These are phyloP conservation scores for Melitaea athalia DNA, from an alignment of 2,888 invertebrate species.

Conservation along the genomic window DNA sequence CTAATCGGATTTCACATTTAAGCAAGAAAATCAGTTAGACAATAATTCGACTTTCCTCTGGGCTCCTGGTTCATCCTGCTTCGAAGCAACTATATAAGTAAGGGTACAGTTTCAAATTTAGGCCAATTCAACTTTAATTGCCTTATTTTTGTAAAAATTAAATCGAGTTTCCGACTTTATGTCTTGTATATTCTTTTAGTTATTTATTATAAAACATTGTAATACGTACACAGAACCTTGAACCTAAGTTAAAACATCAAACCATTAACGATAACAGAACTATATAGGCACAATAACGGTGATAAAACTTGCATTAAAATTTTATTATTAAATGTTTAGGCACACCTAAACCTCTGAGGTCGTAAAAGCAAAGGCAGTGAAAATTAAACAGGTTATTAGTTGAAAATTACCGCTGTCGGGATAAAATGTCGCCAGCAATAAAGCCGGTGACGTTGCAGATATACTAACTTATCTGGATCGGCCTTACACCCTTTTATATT, in stretches of 20 bases:
- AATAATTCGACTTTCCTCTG: too few species aligned
- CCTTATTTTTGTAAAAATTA: too few species aligned
- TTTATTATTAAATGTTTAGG: conserved; percentile 11
- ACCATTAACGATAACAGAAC: neutral
- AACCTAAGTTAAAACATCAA: neutral
- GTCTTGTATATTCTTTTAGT: too few species aligned
- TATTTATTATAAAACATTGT: too few species aligned
- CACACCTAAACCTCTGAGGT: conserved; percentile 15
- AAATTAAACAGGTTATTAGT: conserved; percentile 78
- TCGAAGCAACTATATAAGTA: too few species aligned
- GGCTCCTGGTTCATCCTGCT: too few species aligned
- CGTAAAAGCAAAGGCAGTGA: conserved; percentile 55
- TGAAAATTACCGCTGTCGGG: conserved; percentile 74
- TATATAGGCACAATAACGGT: neutral
- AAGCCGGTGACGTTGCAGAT: conserved; percentile 48
- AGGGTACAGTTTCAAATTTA: too few species aligned
- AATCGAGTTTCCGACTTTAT: too few species aligned
- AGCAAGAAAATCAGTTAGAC: too few species aligned
- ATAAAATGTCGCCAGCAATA: conserved; percentile 71
- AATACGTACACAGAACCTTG: neutral
- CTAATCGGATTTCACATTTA: too few species aligned
- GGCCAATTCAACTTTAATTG: too few species aligned
- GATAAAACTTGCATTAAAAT: conserved; percentile 8
- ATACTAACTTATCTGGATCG: conserved; percentile 46
- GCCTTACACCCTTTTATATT: conserved; percentile 15